These are phyloP conservation scores for Timandra comae DNA, from an alignment of 2,888 invertebrate species.

Conservation along the genomic window DNA sequence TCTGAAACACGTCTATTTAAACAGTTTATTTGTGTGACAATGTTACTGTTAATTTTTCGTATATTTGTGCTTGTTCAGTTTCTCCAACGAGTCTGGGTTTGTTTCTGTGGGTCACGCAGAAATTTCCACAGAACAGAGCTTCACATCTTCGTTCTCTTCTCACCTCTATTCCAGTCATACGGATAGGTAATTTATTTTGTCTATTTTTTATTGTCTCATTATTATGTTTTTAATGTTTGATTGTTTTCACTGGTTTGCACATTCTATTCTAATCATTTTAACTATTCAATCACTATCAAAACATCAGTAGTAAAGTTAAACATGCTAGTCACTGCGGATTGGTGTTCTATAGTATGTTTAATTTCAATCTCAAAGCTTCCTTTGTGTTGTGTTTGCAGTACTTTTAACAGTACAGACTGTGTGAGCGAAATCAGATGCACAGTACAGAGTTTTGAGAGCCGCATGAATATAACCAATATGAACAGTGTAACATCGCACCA, in stretches of 20 bases:
- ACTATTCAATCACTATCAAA: conserved; percentile 7
- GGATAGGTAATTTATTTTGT: conserved; percentile 50
- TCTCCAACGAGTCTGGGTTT: conserved; percentile 74
- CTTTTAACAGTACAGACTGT: conserved; percentile 74
- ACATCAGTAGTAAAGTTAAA: no score
- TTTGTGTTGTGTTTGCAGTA: conserved; percentile 68
- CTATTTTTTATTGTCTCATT: conserved; percentile 11
- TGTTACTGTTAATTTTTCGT: conserved; percentile 5
- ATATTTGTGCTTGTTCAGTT: conserved; percentile 45
- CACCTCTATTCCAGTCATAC: conserved; percentile 68
- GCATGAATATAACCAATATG: conserved; percentile 70
- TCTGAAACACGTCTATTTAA: no score
- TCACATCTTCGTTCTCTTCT: conserved; percentile 62
- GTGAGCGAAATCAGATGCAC: conserved; percentile 68
- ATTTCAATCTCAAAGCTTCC: conserved; percentile 19
- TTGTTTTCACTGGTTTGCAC: conserved; percentile 22
- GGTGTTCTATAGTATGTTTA: conserved; percentile 10
- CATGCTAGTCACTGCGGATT: no score
- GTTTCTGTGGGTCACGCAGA: conserved; percentile 71
- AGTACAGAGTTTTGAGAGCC: conserved; percentile 69
- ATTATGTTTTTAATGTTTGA: no score
- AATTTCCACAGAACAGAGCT: conserved; percentile 64
- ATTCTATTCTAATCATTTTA: conserved; percentile 9
- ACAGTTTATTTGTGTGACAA: background rate
- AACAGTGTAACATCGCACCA: conserved; percentile 64